phyloP scores from a whole-genome alignment of 1,140 invertebrate species.

The Monochamus saltuarius region DNA sequence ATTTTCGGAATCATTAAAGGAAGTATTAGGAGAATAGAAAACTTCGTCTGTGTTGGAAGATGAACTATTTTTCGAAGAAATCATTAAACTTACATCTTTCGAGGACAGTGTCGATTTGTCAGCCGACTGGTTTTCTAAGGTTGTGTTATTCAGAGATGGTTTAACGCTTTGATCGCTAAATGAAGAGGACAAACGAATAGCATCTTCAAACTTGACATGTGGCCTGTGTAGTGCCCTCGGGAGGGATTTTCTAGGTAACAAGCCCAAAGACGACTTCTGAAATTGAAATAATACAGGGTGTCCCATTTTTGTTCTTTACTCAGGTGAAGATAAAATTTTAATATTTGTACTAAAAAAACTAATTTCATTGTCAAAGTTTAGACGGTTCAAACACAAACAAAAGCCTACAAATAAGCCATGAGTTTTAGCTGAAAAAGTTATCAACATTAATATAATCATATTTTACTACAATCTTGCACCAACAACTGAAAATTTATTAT shows the following conservation, averaged over 20 bases:
- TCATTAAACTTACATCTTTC: conserved; percentile 8
- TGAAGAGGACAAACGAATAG: conserved; percentile 9
- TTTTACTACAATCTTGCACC: too few species aligned
- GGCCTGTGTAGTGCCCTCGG: conserved; percentile 26
- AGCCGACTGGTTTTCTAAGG: conserved; percentile 19
- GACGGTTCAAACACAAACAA: too few species aligned
- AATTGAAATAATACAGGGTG: background rate
- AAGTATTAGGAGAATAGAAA: conserved; percentile 39
- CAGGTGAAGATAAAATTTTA: too few species aligned
- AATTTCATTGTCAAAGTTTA: conserved; percentile 19
- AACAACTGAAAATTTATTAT: too few species aligned
- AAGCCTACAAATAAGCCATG: too few species aligned
- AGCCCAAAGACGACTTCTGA: conserved; percentile 17
- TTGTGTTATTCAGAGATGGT: conserved; percentile 10
- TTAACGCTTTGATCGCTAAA: conserved; percentile 9
- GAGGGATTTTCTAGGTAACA: conserved; percentile 28
- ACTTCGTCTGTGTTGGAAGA: conserved; percentile 28
- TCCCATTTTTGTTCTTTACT: background rate
- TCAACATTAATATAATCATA: too few species aligned
- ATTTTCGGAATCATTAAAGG: background rate
- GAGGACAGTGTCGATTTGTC: conserved; percentile 18
- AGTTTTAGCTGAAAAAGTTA: too few species aligned
- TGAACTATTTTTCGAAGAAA: conserved; percentile 31
- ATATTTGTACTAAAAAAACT: background rate
- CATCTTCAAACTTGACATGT: conserved; percentile 32